phyloP scores from a whole-genome alignment of 35 echinoderm and acorn worm genomes.

The Anneissia japonica region DNA sequence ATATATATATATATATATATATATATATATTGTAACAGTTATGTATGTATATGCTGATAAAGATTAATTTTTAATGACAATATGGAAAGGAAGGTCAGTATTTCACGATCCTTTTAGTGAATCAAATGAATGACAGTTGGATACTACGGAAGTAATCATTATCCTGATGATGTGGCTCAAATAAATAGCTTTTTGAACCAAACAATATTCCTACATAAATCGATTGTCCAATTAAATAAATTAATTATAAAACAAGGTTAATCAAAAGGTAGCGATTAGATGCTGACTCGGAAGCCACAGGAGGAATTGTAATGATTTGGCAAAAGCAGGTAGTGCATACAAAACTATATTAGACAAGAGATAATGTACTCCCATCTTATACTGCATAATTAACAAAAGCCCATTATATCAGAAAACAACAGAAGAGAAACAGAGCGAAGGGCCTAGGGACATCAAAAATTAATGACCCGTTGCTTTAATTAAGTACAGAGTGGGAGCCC shows the following conservation, averaged over 20 bases:
- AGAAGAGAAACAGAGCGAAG: neutral
- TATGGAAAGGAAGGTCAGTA: neutral
- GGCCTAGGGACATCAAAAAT: neutral
- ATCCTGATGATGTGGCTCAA: neutral
- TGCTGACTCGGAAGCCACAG: neutral
- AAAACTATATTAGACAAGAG: neutral
- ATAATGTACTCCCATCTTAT: neutral
- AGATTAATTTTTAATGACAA: neutral
- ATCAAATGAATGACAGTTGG: neutral
- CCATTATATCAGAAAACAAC: neutral
- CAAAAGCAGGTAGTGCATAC: neutral
- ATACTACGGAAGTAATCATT: neutral
- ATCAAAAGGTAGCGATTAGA: neutral
- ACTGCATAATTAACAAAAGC: neutral
- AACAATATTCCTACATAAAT: neutral
- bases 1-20: too few relatives aligned
- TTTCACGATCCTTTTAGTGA: neutral
- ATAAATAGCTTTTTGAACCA: neutral
- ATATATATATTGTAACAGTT: too few relatives aligned
- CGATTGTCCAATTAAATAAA: neutral
- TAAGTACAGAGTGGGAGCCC: neutral
- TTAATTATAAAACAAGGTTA: constrained; percentile 2
- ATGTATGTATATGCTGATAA: neutral
- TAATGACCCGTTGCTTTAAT: constrained; percentile 1
- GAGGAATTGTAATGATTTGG: neutral